Base-by-base conservation (phyloP, 64 coral and sea anemone species). In the Exaiptasia diaphana region DNA sequence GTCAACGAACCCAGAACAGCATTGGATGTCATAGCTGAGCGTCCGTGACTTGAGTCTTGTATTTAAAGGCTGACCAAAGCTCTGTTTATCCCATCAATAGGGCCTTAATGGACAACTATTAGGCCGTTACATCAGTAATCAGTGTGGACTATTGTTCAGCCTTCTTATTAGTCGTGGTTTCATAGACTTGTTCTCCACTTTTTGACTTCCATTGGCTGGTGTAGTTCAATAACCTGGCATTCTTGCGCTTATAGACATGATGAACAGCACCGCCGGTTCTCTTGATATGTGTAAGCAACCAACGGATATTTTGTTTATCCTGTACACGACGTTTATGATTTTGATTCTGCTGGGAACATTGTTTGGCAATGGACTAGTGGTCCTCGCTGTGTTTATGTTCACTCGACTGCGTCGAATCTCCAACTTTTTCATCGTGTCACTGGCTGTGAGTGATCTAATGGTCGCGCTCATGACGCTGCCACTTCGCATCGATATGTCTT, bases 371-470 rank as follows among this genome's bases (percentile, higher is more conserved):
- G 73, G 32, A 25, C 60, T 87, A 10, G 84, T 87, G 4, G 75
- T 87, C 17, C 63, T 56, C 12, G 52, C 91, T 11, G 86, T 95
- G 30, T 81, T 79, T 53, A 7, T 85, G 13, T 85, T 62, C 36
- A 76, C 64, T 44, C 52, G 91, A 44, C 61, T 95, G 33, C 80
- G 91, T 30, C 67, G 86, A 56, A 80, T 95, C 34, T 87, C 91
- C 44, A 95, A 95, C 44, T 79, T 89, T 57, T 95, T 95, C 33
- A 88, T 95, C 24, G 75, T 85, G 4, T 95, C 91, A 0, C 79
- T 95, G 0, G 91, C 91, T 4, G 80, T 78, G 31, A 90, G 86
- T 40, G 91, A 95, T 71, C 39, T 95, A 39, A 50, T 85, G 3
- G 40, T 95, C 10, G 74, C 91, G 2, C 15, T 95, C 8, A 35